These are phyloP conservation scores for Bursaphelenchus mucronatus DNA, from an alignment of 1,140 invertebrate species.

Conservation along the genomic window DNA sequence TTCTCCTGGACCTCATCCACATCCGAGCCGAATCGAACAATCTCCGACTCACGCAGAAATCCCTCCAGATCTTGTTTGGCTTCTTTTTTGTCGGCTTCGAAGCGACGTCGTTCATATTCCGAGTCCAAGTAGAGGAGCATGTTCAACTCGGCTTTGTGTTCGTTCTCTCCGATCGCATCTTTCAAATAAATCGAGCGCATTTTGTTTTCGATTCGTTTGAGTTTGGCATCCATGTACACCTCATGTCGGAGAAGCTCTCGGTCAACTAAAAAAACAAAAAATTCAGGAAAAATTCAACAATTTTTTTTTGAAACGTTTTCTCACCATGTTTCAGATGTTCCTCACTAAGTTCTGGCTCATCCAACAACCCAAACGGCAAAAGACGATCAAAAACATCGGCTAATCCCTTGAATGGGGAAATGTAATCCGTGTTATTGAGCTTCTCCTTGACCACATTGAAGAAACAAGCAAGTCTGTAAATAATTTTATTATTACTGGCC, in stretches of 20 bases:
- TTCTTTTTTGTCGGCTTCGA: slow-evolving; percentile 10
- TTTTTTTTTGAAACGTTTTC: not conserved
- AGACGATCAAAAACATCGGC: slow-evolving; percentile 16
- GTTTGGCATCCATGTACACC: slow-evolving; percentile 9
- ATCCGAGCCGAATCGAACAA: slow-evolving; percentile 6
- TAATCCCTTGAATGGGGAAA: slow-evolving; percentile 3
- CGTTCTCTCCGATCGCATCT: slow-evolving; percentile 12
- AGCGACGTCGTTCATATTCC: slow-evolving; percentile 14
- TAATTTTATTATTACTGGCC: no score
- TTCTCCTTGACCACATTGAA: not conserved
- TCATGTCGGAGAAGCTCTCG: not conserved
- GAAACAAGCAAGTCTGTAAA: slow-evolving; percentile 4
- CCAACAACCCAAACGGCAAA: slow-evolving; percentile 4
- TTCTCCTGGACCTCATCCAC: slow-evolving; percentile 7
- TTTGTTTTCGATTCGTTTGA: not conserved
- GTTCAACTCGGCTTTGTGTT: slow-evolving; percentile 17
- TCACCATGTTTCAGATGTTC: slow-evolving; percentile 15
- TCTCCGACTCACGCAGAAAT: slow-evolving; percentile 15
- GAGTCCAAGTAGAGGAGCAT: slow-evolving; percentile 13
- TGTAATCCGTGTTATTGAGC: slow-evolving; percentile 14
- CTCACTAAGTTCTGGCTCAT: slow-evolving; percentile 8
- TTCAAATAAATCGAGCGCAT: slow-evolving; percentile 8
- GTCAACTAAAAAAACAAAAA: slow-evolving; percentile 12
- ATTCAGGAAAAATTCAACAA: no score
- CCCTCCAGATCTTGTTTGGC: slow-evolving; percentile 12